Evolutionary conservation across 2,888 invertebrate species (phyloP).

Genomic region (Cryptocephalus moraei): DNA sequence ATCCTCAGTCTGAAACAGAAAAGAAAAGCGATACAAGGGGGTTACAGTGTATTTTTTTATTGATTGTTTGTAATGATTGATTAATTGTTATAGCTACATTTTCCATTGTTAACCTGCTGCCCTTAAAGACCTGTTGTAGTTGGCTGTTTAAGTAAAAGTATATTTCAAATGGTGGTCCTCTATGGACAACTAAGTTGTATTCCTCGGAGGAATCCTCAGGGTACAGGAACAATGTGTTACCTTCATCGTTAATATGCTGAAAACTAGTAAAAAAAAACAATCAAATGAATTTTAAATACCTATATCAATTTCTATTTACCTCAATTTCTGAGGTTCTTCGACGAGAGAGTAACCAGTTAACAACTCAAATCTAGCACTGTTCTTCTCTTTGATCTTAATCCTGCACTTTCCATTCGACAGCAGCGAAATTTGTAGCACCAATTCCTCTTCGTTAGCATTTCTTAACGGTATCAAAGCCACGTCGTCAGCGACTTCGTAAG

Average conservation of each 20-base stretch:
- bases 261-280: too few species aligned
- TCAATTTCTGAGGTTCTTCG: constrained; percentile 5
- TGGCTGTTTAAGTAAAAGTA: constrained; percentile 7
- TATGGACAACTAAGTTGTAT: constrained; percentile 4
- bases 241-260: not conserved
- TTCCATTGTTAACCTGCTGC: constrained; percentile 7
- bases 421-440: constrained; percentile 6
- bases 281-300: not conserved
- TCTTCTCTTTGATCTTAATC: constrained; percentile 6
- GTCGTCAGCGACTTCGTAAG: not conserved
- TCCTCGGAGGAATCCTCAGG: not conserved
- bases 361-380: constrained; percentile 8
- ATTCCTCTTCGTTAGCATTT: constrained; percentile 3
- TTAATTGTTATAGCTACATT: constrained; percentile 4
- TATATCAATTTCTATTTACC: constrained; percentile 6
- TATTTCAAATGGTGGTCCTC: constrained; percentile 9
- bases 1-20: constrained; percentile 12
- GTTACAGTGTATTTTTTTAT: not conserved
- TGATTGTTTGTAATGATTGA: too few species aligned
- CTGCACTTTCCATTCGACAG: constrained; percentile 2
- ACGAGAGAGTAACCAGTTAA: constrained; percentile 5
- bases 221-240: not conserved
- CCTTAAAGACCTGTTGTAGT: constrained; percentile 6
- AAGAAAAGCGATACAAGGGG: not conserved
- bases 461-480: constrained; percentile 3